Evolutionary conservation across 2,888 invertebrate genomes (phyloP).

Genomic region (Pammene aurita): DNA sequence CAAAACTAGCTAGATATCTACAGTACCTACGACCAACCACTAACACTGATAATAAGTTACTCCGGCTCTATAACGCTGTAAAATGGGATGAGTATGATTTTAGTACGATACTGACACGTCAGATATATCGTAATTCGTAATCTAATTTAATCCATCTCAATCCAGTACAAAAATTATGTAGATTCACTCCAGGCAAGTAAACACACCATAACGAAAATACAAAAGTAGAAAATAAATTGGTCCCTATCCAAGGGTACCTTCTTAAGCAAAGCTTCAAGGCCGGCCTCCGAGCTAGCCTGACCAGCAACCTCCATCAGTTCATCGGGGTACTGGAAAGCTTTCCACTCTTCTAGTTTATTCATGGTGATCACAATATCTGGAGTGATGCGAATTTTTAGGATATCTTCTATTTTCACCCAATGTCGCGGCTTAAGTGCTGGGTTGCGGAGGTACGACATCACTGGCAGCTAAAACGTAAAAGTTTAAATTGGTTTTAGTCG

Average conservation of each 20-base stretch:
- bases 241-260: constrained; percentile 76
- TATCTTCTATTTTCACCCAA: constrained; percentile 91
- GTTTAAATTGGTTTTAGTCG: neutral
- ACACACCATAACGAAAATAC: too few relatives aligned
- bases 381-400: constrained; percentile 88
- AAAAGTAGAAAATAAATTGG: too few relatives aligned
- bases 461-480: constrained; percentile 83
- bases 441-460: constrained; percentile 91
- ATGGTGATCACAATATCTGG: constrained; percentile 87
- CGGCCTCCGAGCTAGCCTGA: constrained; percentile 94
- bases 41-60: too few relatives aligned
- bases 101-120: too few relatives aligned
- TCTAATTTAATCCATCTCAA: too few relatives aligned
- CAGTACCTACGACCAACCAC: too few relatives aligned
- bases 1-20: too few relatives aligned
- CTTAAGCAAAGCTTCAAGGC: constrained; percentile 90
- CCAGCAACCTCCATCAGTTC: constrained; percentile 93
- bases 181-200: too few relatives aligned
- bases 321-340: constrained; percentile 89
- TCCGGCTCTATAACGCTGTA: too few relatives aligned
- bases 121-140: too few relatives aligned
- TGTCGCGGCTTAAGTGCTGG: constrained; percentile 90
- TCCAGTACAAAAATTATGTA: too few relatives aligned
- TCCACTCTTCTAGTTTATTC: constrained; percentile 86
- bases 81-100: too few relatives aligned